Evolutionary conservation across 2,797 vertebrate species (phyloP).

Genomic region (Hippocampus kuda): DNA sequence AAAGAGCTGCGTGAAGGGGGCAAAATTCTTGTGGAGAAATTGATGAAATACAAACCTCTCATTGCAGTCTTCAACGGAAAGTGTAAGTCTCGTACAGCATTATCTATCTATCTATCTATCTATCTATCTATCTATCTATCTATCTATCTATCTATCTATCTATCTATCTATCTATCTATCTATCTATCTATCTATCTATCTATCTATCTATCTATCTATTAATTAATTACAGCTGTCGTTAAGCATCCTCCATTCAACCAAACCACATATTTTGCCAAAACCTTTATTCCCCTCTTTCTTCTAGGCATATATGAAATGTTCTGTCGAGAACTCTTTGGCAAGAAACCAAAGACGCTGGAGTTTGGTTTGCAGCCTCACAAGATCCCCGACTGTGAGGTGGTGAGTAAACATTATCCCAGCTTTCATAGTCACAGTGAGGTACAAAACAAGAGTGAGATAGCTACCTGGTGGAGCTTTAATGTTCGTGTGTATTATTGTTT

Average conservation of each 20-base stretch:
- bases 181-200: too few species aligned
- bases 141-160: too few species aligned
- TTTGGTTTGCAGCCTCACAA: conserved; percentile 95
- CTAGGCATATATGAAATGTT: conserved; percentile 99
- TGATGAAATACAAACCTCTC: conserved; percentile 87
- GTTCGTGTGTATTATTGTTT: too few species aligned
- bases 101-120: too few species aligned
- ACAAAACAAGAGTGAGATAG: background rate
- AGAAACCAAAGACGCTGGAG: conserved; percentile 88
- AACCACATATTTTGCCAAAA: background rate
- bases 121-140: too few species aligned
- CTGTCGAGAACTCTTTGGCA: conserved; percentile 94
- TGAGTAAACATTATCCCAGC: conserved; percentile 52
- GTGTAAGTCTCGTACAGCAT: conserved; percentile 59
- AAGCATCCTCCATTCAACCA: background rate
- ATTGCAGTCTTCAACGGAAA: conserved; percentile 98
- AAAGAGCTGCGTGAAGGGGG: conserved; percentile 98
- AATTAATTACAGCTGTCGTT: background rate
- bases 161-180: too few species aligned
- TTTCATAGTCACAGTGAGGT: background rate
- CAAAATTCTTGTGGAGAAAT: conserved; percentile 91
- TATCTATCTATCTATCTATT: too few species aligned
- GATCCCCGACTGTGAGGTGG: conserved; percentile 92
- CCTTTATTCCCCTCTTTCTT: background rate
- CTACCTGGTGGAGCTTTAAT: too few species aligned